These are phyloP conservation scores for Drosophila pseudoobscura DNA, from an alignment of 1,140 invertebrate genomes.

Conservation along the genomic window DNA sequence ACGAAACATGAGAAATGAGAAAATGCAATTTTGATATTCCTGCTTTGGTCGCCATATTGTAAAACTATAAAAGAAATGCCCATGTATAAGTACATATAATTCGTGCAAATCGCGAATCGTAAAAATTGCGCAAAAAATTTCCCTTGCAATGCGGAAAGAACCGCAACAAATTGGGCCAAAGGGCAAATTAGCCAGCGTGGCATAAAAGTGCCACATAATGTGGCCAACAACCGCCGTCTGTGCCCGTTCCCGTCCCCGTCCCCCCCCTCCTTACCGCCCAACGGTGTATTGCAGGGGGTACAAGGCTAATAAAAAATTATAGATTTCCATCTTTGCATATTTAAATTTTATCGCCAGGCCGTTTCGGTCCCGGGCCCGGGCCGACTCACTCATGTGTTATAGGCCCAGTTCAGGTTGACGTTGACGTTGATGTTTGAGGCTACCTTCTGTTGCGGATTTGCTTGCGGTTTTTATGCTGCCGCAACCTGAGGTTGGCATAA, in stretches of 20 bases:
- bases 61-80: slow-evolving; percentile 71
- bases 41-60: slow-evolving; percentile 69
- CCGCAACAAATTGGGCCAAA: slow-evolving; percentile 73
- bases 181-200: slow-evolving; percentile 60
- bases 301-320: slow-evolving; percentile 76
- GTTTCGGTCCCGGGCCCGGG: slow-evolving; percentile 12
- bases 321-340: slow-evolving; percentile 81
- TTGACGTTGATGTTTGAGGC: slow-evolving; percentile 10
- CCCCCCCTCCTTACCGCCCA: background rate
- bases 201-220: slow-evolving; percentile 69
- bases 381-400: slow-evolving; percentile 54
- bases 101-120: slow-evolving; percentile 76
- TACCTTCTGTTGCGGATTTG: slow-evolving; percentile 45
- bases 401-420: slow-evolving; percentile 27
- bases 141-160: slow-evolving; percentile 39
- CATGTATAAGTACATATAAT: slow-evolving; percentile 59
- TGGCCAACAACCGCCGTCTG: too few species aligned
- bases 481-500: slow-evolving; percentile 71
- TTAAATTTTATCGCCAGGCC: slow-evolving; percentile 72
- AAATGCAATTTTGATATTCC: slow-evolving; percentile 64
- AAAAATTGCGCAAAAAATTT: slow-evolving; percentile 72
- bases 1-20: slow-evolving; percentile 32
- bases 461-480: slow-evolving; percentile 65
- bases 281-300: slow-evolving; percentile 53
- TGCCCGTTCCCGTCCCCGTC: too few species aligned